Base-by-base conservation (phyloP, 2,888 invertebrate species). In the Drosophila cracens region DNA sequence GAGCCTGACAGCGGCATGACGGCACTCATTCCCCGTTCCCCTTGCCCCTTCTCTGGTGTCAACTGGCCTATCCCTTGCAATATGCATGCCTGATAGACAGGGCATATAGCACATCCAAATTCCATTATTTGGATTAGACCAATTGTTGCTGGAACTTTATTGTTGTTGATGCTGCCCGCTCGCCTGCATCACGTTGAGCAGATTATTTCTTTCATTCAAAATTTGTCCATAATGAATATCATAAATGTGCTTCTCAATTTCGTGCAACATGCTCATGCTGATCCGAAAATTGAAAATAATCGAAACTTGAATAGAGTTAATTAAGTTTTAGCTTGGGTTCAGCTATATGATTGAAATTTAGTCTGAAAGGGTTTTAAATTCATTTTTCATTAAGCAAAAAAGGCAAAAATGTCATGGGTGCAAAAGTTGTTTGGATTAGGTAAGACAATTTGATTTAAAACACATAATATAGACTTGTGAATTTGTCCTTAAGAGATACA, bases 61-160 rank as follows among this genome's bases (percentile, higher is more conserved):
- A 40, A 33, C 48, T 71, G 54, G 59, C 48, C 58, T 66, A 67
- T 52, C 61, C 79, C 65, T 52, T 59, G 72, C 62, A 71, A 29
- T 57, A 63, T 72, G 78, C 78, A 63, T 33, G 48, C 40, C 63
- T 74, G 65, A 70, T 59, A 62, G 66, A 65, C 66, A 76, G 60
- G 59, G 59, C 69, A 68, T 54, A 72, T 21, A 34, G 36, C 53
- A 56, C 74, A 69, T 71, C 64, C 65, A 75, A 83, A 81, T 85
- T 80, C 89, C 86, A 82, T 83, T 83, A 88, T 83, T 77, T 70
- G 73, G 86, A 83, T 88, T 83, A 83, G 70, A 77, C 71, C 83
- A 80, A 80, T 77, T 88, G 86, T 71, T 74, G 70, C 65, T 51
- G 51, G 52, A 6, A 25, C 52, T 27, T n/a, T 36, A 57, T 68